These are phyloP conservation scores for Danionella cerebrum DNA, from an alignment of 2,113 vertebrate genomes.

Conservation along the genomic window DNA sequence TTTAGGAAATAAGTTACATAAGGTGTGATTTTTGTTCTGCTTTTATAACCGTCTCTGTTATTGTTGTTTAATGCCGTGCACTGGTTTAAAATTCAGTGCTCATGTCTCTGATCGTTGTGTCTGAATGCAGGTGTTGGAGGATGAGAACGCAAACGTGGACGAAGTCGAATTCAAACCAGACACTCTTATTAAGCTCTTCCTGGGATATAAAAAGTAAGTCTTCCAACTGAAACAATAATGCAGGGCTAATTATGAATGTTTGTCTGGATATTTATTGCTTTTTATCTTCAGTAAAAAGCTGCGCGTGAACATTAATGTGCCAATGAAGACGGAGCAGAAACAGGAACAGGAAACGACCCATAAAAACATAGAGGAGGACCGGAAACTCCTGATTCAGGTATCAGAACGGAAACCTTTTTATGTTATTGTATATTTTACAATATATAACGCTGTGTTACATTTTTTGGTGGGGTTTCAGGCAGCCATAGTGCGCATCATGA, in stretches of 20 bases:
- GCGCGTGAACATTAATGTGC: slow-evolving; percentile 96
- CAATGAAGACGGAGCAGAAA: slow-evolving; percentile 99
- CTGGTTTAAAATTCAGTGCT: too few species aligned
- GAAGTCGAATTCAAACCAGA: slow-evolving; percentile 95
- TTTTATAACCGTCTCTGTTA: too few species aligned
- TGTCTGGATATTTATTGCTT: not conserved
- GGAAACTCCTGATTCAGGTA: slow-evolving; percentile 96
- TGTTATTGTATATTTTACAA: too few species aligned
- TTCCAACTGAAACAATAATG: not conserved
- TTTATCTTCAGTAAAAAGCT: slow-evolving; percentile 81
- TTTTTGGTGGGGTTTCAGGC: slow-evolving; percentile 71
- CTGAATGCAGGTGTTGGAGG: slow-evolving; percentile 82
- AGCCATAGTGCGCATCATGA: slow-evolving; percentile 99
- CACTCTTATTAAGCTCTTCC: slow-evolving; percentile 93
- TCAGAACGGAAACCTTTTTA: too few species aligned
- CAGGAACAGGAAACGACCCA: slow-evolving; percentile 98
- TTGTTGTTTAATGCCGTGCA: too few species aligned
- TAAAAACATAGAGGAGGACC: slow-evolving; percentile 97
- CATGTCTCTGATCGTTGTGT: not conserved
- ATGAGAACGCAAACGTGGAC: slow-evolving; percentile 96
- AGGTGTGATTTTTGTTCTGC: too few species aligned
- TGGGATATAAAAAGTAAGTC: slow-evolving; percentile 98
- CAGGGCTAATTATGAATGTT: not conserved
- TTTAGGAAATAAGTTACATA: too few species aligned
- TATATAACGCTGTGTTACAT: not conserved